Evolutionary conservation across 2,797 vertebrate genomes (phyloP), one percentile per base, ranked within the genome.

Genomic region (Tarsius wallacei): DNA sequence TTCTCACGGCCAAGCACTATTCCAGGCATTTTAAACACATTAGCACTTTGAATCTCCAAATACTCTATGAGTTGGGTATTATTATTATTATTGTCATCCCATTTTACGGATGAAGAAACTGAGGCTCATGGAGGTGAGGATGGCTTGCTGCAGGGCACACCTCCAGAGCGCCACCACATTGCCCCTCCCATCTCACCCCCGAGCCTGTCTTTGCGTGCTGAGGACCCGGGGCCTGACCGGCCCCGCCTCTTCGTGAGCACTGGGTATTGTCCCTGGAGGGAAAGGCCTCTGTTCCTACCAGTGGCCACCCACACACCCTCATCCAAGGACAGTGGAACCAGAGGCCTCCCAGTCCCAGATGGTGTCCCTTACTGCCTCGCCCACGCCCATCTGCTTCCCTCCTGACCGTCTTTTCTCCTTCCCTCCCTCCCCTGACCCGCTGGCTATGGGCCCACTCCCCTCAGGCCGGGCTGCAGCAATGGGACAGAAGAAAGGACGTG

Each of bases 261-360:
- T 42, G 59, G 22, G 33, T 22, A 68, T 51, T 95, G 92, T 91
- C 68, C 77, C 51, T 5, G 2, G 81, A 90, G 96, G 93, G 94
- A 87, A 95, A 86, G 94, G 91, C 83, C 97, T 90, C 28, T 87
- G 93, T 96, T 97, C 97, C 94, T 97, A 98, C 63, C 70, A 28
- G 0, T 49, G 78, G 64, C 91, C 96, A 93, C 94, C 94, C 96
- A 96, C 82, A 90, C 1, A 8, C 73, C 66, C 13, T 17, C 64
- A 51, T 57, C 98, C 86, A 95, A 96, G 95, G 21, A 31, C 73
- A 94, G 97, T 71, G 94, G 96, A 97, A 92, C 73, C 51, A 33
- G 98, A 98, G 97, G 98, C 98, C 98, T 87, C 96, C 98, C 98
- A 98, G 98, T 97, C 98, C 98, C 97, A 98, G 98, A 98, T 98